phyloP scores from a whole-genome alignment of 1,140 invertebrate species.

The Heliconius nattereri region DNA sequence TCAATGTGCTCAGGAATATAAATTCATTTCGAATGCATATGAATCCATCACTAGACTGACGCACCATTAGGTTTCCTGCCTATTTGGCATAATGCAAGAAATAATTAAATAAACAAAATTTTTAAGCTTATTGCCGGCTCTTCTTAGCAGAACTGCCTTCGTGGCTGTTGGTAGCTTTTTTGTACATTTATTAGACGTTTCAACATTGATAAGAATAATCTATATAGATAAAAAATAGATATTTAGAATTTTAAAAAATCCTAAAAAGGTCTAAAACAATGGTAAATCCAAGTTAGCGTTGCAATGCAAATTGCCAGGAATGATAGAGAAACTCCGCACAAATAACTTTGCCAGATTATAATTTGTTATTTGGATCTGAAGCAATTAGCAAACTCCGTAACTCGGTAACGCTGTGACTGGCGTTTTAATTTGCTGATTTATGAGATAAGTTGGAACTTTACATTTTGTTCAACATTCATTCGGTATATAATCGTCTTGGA shows the following conservation, averaged over 20 bases:
- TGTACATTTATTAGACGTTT: too few relatives aligned
- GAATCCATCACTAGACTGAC: too few relatives aligned
- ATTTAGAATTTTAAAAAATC: neutral
- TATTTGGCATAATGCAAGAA: too few relatives aligned
- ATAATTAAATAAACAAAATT: too few relatives aligned
- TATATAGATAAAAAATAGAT: too few relatives aligned
- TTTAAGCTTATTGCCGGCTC: too few relatives aligned
- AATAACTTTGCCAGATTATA: conserved; percentile 65
- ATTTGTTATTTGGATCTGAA: conserved; percentile 66
- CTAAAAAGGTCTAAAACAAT: conserved; percentile 11
- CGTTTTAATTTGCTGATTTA: conserved; percentile 41
- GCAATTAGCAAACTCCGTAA: conserved; percentile 51
- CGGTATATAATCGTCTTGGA: neutral
- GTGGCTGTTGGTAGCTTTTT: too few relatives aligned
- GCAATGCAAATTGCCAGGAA: conserved; percentile 65
- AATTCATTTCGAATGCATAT: too few relatives aligned
- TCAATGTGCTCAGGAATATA: too few relatives aligned
- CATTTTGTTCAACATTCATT: neutral
- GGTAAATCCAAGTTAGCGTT: conserved; percentile 46
- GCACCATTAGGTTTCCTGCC: too few relatives aligned
- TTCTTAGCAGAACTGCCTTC: too few relatives aligned
- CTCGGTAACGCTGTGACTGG: conserved; percentile 41
- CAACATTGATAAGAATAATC: too few relatives aligned
- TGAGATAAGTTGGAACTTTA: conserved; percentile 32
- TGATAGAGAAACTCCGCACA: conserved; percentile 58